Evolutionary conservation across 2,888 invertebrate species (phyloP), one percentile per base, ranked within the genome.

Genomic region (Teleogryllus oceanicus): DNA sequence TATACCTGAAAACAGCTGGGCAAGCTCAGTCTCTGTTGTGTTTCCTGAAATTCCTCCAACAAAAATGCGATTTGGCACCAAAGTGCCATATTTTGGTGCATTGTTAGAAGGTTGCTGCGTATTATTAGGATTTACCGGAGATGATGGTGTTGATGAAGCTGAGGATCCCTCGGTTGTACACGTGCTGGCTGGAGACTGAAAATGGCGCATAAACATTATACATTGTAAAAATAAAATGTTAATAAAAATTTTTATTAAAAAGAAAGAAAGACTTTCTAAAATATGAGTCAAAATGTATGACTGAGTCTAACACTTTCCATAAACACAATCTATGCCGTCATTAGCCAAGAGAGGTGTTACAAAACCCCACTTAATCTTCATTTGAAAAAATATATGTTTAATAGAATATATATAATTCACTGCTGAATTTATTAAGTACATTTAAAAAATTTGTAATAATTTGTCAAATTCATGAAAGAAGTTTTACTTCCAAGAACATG

Each of bases 1-100:
- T 37, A 75, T 79, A 82, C 82, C 80, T 78, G 96, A 95, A 88
- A 98, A 98, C 83, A 97, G 92, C 86, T 95, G 94, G 88, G 95
- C 93, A 83, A 98, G 88, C 86, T 98, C 98, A 80, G 93, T 93
- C 88, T 97, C 98, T 78, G 96, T 96, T 77, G 97, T 97, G 85
- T 94, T 96, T 85, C 96, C 92, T 80, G 97, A 94, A 85, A 98
- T 97, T 49, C 98, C 98, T 81, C 98, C 98, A 79, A 98, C 98
- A 88, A 98, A 98, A 85, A 98, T 95, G 85, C 98, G 90, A 88
- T 97, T 97, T 81, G 97, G 97, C 84, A 98, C 96, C 82, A 97
- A 90, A 51, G 96, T 97, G 83, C 92, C 96, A 80, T 80, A 82
- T 50, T 81, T 82, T 11, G 82, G 82, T 74, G 82, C 81, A 77